Percentiles rank a stretch among this genome's conserved stretches.
Evolutionary conservation across 2,888 invertebrate species (phyloP).

Genomic region (Hymenopus coronatus): DNA sequence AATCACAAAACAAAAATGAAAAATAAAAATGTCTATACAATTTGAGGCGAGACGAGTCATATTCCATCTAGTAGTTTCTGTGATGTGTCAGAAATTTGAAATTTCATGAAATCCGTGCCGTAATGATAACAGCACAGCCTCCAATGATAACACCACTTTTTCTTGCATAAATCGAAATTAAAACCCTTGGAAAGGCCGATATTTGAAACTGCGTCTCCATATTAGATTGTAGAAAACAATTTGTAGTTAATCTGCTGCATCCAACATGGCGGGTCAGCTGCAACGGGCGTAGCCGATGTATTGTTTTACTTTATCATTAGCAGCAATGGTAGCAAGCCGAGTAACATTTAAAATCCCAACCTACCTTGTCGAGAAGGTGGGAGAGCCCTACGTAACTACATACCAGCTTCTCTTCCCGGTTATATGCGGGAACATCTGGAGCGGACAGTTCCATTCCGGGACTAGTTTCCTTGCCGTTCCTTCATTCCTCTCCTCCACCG

Average conservation of each 20-base stretch:
- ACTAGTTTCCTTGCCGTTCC: constrained; percentile 23
- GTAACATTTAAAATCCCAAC: neutral
- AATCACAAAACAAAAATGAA: too few species aligned
- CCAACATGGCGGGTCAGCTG: neutral
- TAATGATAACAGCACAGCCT: too few species aligned
- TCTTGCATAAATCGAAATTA: too few species aligned
- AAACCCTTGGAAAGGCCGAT: neutral
- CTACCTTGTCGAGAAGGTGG: neutral
- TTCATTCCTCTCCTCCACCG: constrained; percentile 7
- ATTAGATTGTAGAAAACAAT: neutral
- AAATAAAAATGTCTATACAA: too few species aligned
- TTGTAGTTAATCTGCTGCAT: neutral
- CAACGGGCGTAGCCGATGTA: neutral
- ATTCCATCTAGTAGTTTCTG: too few species aligned
- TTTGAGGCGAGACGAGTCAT: too few species aligned
- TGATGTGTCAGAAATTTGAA: too few species aligned
- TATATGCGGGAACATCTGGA: constrained; percentile 32
- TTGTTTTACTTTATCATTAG: neutral
- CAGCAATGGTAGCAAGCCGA: neutral
- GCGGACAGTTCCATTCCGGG: constrained; percentile 32
- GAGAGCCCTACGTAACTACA: neutral
- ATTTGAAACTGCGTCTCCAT: neutral
- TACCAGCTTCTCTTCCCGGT: neutral
- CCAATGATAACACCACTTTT: too few species aligned
- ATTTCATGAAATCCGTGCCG: too few species aligned